Evolutionary conservation across 1,140 invertebrate genomes (phyloP).

Genomic region (Halictus rubicundus): DNA sequence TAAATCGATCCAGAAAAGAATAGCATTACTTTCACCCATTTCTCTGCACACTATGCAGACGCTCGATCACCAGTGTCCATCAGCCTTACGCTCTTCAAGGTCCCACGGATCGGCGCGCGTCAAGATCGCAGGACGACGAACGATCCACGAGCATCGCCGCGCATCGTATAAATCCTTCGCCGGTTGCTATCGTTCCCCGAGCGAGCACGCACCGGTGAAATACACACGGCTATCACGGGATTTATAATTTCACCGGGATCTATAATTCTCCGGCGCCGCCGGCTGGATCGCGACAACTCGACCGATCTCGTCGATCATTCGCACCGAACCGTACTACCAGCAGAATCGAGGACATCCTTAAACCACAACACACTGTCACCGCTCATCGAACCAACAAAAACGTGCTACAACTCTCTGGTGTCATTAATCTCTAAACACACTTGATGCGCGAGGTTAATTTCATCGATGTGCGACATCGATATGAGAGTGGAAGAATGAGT

Average conservation of each 20-base stretch:
- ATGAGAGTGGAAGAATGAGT: no score
- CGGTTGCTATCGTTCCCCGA: neutral
- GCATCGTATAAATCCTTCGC: slow-evolving; percentile 22
- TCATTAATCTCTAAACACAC: no score
- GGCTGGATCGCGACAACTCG: no score
- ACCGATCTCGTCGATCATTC: neutral
- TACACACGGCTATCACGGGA: slow-evolving; percentile 1
- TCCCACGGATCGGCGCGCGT: neutral
- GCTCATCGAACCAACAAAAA: neutral
- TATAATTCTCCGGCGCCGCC: neutral
- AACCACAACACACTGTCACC: neutral
- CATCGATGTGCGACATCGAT: no score
- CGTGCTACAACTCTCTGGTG: no score
- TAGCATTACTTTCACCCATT: no score
- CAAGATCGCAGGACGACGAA: neutral
- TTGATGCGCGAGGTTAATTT: no score
- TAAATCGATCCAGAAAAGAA: no score
- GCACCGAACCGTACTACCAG: neutral
- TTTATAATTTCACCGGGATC: slow-evolving; percentile 23
- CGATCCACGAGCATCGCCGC: neutral
- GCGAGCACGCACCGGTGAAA: slow-evolving; percentile 5
- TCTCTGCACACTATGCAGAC: no score
- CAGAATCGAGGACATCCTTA: neutral
- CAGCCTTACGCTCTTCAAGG: neutral
- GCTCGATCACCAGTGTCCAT: no score